phyloP scores from a whole-genome alignment of 2,888 invertebrate species.

The Pyralis farinalis region DNA sequence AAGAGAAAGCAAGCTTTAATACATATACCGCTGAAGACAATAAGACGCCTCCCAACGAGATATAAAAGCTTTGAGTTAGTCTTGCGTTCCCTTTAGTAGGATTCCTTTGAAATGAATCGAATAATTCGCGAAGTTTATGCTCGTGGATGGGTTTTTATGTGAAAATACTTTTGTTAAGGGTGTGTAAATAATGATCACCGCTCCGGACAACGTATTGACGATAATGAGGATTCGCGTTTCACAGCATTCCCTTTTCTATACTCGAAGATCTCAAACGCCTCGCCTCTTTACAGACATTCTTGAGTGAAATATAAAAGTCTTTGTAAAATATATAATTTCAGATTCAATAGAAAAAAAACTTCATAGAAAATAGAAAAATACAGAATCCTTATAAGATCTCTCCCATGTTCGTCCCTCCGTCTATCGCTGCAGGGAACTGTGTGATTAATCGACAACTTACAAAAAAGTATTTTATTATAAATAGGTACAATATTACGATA shows the following conservation, averaged over 20 bases:
- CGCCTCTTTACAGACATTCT: no score
- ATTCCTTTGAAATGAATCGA: conserved; percentile 80
- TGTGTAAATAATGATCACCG: conserved; percentile 53
- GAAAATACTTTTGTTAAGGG: conserved; percentile 55
- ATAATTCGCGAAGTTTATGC: conserved; percentile 75
- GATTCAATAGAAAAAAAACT: no score
- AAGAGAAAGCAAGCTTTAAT: conserved; percentile 79
- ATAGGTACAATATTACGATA: no score
- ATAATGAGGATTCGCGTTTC: conserved; percentile 23
- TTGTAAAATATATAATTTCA: no score
- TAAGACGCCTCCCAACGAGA: conserved; percentile 75
- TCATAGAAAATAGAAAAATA: no score
- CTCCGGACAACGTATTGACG: conserved; percentile 31
- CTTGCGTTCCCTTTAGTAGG: conserved; percentile 72
- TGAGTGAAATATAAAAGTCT: no score
- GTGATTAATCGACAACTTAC: no score
- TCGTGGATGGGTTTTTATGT: conserved; percentile 60
- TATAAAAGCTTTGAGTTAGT: conserved; percentile 81
- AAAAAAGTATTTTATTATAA: no score
- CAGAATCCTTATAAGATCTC: no score
- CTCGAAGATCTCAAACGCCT: background rate
- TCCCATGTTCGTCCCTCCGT: no score
- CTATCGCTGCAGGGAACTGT: no score
- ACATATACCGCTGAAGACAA: conserved; percentile 78
- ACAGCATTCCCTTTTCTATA: conserved; percentile 9